Evolutionary conservation across 1,140 invertebrate genomes (phyloP).

Genomic region (Gyrodactylus salaris): DNA sequence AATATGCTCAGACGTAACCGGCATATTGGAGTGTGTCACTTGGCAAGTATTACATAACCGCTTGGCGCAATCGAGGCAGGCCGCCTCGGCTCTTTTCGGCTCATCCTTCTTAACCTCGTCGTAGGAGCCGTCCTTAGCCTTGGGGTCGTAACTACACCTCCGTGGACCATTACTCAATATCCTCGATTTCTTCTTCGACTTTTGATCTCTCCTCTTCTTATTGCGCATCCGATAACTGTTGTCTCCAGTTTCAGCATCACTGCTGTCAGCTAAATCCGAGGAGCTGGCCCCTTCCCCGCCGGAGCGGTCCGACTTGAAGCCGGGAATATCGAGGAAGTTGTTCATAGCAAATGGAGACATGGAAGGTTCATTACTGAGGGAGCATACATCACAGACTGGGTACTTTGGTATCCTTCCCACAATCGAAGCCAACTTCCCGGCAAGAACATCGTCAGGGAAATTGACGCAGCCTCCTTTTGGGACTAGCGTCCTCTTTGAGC

Average conservation of each 20-base stretch:
- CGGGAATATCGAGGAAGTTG: not conserved
- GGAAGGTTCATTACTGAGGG: not conserved
- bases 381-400: not conserved
- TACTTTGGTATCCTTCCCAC: not conserved
- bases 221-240: not conserved
- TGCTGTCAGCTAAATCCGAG: not conserved
- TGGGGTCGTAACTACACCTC: not conserved
- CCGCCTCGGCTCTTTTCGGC: not conserved
- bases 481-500: not conserved
- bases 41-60: not conserved
- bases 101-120: not conserved
- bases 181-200: not conserved
- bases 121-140: not conserved
- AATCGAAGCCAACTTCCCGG: not conserved
- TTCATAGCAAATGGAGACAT: not conserved
- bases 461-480: not conserved
- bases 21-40: not conserved
- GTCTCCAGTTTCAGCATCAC: not conserved
- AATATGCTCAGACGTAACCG: not conserved
- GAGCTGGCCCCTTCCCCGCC: not conserved
- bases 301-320: not conserved
- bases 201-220: not conserved
- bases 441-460: not conserved
- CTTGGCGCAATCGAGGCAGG: not conserved
- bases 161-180: not conserved